phyloP scores from a whole-genome alignment of 1,140 invertebrate species.

The Thaumetopoea pityocampa region DNA sequence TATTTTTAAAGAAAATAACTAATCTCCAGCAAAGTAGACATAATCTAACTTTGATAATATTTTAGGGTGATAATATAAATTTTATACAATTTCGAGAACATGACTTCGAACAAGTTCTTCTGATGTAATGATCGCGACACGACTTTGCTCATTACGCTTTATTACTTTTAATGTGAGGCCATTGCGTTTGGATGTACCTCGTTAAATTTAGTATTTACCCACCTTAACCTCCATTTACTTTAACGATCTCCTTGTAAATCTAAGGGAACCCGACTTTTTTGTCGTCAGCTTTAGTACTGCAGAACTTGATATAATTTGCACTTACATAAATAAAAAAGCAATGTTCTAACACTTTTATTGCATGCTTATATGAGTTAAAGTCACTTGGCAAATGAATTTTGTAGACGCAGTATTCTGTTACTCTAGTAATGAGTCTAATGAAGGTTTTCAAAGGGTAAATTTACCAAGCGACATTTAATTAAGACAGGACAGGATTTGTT shows the following conservation, averaged over 20 bases:
- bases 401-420: slow-evolving; percentile 8
- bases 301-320: slow-evolving; percentile 18
- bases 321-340: neutral
- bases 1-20: neutral
- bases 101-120: neutral
- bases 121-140: neutral
- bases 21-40: neutral
- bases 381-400: slow-evolving; percentile 5
- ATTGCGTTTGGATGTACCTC: slow-evolving; percentile 20
- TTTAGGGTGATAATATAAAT: neutral
- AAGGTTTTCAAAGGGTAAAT: slow-evolving; percentile 40
- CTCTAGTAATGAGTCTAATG: slow-evolving; percentile 34
- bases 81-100: neutral
- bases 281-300: slow-evolving; percentile 22
- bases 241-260: slow-evolving; percentile 35
- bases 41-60: neutral
- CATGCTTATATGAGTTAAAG: slow-evolving; percentile 9
- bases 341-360: slow-evolving; percentile 1
- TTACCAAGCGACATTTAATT: slow-evolving; percentile 35
- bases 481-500: slow-evolving; percentile 25
- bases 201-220: slow-evolving; percentile 32
- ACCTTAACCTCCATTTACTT: slow-evolving; percentile 36
- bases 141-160: slow-evolving; percentile 9
- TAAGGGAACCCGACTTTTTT: slow-evolving; percentile 33
- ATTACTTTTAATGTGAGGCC: slow-evolving; percentile 19